phyloP scores from a whole-genome alignment of 2,797 vertebrate genomes.

The Parotocinclus haroldoi region DNA sequence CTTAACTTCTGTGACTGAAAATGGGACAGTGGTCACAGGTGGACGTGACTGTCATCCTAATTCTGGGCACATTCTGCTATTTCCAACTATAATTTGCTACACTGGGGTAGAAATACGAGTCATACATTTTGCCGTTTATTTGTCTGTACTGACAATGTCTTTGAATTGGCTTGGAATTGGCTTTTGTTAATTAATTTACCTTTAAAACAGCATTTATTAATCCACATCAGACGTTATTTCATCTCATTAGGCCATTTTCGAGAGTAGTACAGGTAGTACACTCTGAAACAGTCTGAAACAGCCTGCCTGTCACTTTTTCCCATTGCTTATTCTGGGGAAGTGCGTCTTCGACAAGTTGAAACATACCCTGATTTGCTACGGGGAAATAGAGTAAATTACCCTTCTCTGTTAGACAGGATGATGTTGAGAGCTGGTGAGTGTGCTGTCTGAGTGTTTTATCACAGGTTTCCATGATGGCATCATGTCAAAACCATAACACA shows the following conservation, averaged over 20 bases:
- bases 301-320: constrained; percentile 38
- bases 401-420: background rate
- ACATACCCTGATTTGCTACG: constrained; percentile 56
- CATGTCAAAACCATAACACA: background rate
- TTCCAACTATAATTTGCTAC: too few relatives aligned
- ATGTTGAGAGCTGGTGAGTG: background rate
- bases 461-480: constrained; percentile 5
- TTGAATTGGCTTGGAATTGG: too few relatives aligned
- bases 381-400: constrained; percentile 24
- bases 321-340: constrained; percentile 37
- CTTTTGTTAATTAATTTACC: too few relatives aligned
- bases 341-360: constrained; percentile 56
- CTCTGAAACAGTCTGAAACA: too few relatives aligned
- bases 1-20: background rate
- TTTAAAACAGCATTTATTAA: too few relatives aligned
- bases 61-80: too few relatives aligned
- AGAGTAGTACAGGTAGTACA: background rate
- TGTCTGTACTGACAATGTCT: too few relatives aligned
- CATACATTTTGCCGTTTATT: too few relatives aligned
- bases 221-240: too few relatives aligned
- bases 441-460: background rate
- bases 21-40: background rate
- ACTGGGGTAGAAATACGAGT: too few relatives aligned
- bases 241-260: too few relatives aligned
- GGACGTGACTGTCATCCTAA: too few relatives aligned